These are phyloP conservation scores for Aptenodytes forsteri DNA, from an alignment of 2,113 vertebrate genomes.

Conservation along the genomic window DNA sequence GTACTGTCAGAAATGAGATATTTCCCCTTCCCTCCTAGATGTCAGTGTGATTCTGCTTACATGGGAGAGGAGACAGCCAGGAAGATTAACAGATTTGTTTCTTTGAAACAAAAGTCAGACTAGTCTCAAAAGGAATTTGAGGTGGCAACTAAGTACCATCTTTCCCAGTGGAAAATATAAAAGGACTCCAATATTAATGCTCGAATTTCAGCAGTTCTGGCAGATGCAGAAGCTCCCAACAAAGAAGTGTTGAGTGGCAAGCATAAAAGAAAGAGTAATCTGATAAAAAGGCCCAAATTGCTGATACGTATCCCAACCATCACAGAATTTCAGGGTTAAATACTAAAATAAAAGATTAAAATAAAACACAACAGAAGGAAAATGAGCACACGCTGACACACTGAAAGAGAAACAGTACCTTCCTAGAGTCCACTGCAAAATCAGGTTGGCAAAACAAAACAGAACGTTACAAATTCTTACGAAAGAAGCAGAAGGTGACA, in stretches of 20 bases:
- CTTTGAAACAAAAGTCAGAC: not conserved
- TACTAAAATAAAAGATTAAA: not conserved
- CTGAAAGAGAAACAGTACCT: not conserved
- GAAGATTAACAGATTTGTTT: not conserved
- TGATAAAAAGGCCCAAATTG: not conserved
- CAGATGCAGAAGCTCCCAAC: not conserved
- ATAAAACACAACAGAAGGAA: not conserved
- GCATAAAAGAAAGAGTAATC: not conserved
- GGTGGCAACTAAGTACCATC: not conserved
- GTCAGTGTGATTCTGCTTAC: not conserved
- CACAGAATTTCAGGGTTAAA: slow-evolving; percentile 5
- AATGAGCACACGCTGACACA: not conserved
- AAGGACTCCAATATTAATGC: not conserved
- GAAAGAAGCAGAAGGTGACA: not conserved
- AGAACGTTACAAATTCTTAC: not conserved
- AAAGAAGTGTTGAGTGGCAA: not conserved
- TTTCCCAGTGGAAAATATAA: not conserved
- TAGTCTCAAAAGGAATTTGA: not conserved
- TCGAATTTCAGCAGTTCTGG: not conserved
- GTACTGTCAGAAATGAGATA: not conserved
- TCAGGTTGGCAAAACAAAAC: not conserved
- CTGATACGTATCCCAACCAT: not conserved
- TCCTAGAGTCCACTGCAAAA: not conserved
- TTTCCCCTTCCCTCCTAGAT: not conserved
- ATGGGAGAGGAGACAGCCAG: not conserved